Conservation (phyloP, 2,888 invertebrate genomes). For the Nemoura dubitans region DNA sequence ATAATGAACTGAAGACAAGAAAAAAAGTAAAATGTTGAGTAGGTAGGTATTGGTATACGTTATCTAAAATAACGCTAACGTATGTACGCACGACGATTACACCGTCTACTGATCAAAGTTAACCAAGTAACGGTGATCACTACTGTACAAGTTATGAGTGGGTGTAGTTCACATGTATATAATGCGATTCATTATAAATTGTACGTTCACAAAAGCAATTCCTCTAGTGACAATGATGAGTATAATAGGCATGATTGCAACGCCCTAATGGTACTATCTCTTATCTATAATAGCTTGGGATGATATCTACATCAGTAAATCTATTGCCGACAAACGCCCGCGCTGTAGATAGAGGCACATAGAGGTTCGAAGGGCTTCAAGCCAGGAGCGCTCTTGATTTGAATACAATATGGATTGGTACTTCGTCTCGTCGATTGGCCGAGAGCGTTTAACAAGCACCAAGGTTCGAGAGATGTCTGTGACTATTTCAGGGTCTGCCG, state of each 20-base stretch:
- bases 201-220: neutral
- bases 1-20: neutral
- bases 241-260: neutral
- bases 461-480: neutral
- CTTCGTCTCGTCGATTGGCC: neutral
- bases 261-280: neutral
- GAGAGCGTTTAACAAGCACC: neutral
- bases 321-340: neutral
- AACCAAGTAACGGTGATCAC: neutral
- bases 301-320: neutral
- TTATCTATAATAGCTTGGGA: neutral
- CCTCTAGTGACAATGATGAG: constrained; percentile 5
- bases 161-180: neutral
- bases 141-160: neutral
- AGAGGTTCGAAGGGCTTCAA: too few relatives aligned
- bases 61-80: neutral
- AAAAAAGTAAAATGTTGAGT: neutral
- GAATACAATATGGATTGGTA: too few relatives aligned
- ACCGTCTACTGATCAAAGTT: neutral
- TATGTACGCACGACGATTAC: neutral
- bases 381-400: neutral
- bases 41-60: neutral
- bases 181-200: neutral
- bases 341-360: neutral
- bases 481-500: too few relatives aligned